Conservation (phyloP, 2,113 vertebrate species). For the Albula goreensis region DNA sequence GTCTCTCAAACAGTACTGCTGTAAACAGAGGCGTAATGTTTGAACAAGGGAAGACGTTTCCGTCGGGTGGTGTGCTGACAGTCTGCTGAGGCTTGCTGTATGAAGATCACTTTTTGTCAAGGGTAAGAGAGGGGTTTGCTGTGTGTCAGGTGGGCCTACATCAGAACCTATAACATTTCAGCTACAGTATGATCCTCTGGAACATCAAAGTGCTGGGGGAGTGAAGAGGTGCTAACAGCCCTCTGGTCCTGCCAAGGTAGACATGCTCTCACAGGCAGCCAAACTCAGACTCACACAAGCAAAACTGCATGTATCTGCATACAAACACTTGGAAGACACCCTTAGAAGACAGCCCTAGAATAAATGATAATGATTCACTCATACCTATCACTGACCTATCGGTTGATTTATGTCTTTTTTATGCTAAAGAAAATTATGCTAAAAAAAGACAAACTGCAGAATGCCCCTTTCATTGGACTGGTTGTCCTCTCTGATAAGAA, state of each 20-base stretch:
- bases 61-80: slow-evolving; percentile 14
- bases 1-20: not conserved
- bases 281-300: slow-evolving; percentile 33
- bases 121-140: slow-evolving; percentile 21
- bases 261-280: not conserved
- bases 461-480: not conserved
- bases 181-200: slow-evolving; percentile 42
- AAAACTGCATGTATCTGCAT: slow-evolving; percentile 47
- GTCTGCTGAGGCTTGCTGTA: slow-evolving; percentile 17
- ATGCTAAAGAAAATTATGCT: not conserved
- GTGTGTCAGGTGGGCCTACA: not conserved
- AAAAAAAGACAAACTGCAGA: not conserved
- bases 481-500: not conserved
- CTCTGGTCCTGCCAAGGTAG: not conserved
- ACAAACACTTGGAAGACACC: slow-evolving; percentile 41
- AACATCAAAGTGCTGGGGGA: slow-evolving; percentile 42
- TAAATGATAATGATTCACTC: not conserved
- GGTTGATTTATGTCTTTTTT: not conserved
- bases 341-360: slow-evolving; percentile 33
- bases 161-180: not conserved
- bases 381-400: slow-evolving; percentile 9
- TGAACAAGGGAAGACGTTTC: not conserved
- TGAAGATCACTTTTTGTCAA: not conserved
- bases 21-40: not conserved
- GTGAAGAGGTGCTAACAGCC: slow-evolving; percentile 47